phyloP scores from a whole-genome alignment of 1,140 invertebrate genomes.

The Cheumatopsyche charites region DNA sequence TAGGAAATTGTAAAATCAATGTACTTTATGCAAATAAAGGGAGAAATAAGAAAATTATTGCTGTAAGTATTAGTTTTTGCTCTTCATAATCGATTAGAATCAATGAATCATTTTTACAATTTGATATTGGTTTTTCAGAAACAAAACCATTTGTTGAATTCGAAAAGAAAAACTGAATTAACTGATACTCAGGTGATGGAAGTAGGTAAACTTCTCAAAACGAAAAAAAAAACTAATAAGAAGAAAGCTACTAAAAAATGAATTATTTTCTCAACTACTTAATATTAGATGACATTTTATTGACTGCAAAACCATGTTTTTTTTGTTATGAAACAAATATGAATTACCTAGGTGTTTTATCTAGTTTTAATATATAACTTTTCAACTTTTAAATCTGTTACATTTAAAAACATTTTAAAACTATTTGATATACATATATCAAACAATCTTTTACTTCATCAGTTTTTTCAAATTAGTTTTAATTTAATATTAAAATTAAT shows the following conservation, averaged over 20 bases:
- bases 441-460: too few species aligned
- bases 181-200: conserved; percentile 10
- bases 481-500: too few species aligned
- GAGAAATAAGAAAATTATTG: conserved; percentile 30
- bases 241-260: conserved; percentile 20
- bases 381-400: too few species aligned
- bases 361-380: too few species aligned
- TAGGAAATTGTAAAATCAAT: conserved; percentile 57
- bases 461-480: too few species aligned
- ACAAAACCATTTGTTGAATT: conserved; percentile 36
- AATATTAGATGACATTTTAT: not conserved
- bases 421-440: too few species aligned
- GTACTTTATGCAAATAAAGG: conserved; percentile 54
- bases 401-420: too few species aligned
- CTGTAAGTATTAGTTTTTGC: conserved; percentile 30
- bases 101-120: too few species aligned
- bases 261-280: not conserved
- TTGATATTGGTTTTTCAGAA: conserved; percentile 36
- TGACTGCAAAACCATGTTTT: conserved; percentile 6
- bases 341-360: too few species aligned
- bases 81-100: not conserved
- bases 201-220: conserved; percentile 11
- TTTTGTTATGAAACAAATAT: too few species aligned
- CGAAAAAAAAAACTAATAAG: conserved; percentile 38
- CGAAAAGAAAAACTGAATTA: conserved; percentile 24